phyloP scores from a whole-genome alignment of 1,140 invertebrate genomes.

The Liolophura sinensis region DNA sequence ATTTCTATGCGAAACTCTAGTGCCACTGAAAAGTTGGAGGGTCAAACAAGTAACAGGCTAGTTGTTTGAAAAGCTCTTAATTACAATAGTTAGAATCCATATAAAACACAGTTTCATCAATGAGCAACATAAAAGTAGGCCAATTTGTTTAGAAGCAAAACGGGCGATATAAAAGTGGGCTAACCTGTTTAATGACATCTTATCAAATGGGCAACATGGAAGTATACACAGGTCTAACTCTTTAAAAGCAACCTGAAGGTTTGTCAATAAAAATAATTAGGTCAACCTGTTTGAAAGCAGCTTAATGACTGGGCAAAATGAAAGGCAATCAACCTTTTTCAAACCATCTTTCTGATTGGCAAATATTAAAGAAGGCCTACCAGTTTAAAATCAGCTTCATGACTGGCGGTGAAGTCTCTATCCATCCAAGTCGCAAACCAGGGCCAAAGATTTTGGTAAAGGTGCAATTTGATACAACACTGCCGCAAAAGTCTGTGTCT shows the following conservation, averaged over 20 bases:
- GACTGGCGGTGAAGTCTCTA: conserved; percentile 64
- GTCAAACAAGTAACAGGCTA: too few species aligned
- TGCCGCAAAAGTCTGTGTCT: conserved; percentile 54
- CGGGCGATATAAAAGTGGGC: too few species aligned
- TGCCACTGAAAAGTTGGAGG: too few species aligned
- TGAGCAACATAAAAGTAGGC: too few species aligned
- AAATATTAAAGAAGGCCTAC: conserved; percentile 16
- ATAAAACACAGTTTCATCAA: too few species aligned
- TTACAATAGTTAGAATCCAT: too few species aligned
- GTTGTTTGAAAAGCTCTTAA: too few species aligned
- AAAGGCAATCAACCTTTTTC: background rate
- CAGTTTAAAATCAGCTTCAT: conserved; percentile 57
- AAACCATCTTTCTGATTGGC: background rate
- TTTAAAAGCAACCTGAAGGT: background rate
- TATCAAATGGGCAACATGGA: too few species aligned
- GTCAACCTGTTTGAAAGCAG: background rate
- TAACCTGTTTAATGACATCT: too few species aligned
- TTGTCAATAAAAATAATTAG: background rate
- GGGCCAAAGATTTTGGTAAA: conserved; percentile 73
- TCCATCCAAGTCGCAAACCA: conserved; percentile 69
- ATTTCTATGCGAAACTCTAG: too few species aligned
- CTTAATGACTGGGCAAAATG: background rate
- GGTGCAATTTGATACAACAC: conserved; percentile 70
- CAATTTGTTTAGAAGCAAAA: too few species aligned
- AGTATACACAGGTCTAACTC: background rate